phyloP scores from a whole-genome alignment of 37 sponge, comb jelly and placozoan species.

The Petrosia ficiformis region DNA sequence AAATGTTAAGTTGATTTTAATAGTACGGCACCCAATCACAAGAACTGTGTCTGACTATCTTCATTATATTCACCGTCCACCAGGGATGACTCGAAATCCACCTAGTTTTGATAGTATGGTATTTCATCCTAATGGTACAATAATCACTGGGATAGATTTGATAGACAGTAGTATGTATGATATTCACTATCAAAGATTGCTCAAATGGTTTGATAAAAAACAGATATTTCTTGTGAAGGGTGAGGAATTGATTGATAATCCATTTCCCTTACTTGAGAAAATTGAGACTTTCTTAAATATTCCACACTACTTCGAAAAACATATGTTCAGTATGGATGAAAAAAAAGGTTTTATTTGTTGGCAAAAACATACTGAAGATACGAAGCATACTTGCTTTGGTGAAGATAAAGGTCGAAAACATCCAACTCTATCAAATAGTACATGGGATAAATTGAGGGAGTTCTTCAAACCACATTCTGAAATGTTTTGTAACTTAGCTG shows the following conservation, averaged over 20 bases:
- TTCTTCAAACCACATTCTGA: too few relatives aligned
- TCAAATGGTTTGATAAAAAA: slow-evolving; percentile 47
- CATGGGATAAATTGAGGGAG: slow-evolving; percentile 24
- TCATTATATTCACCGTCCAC: slow-evolving; percentile 23
- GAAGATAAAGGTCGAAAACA: slow-evolving; percentile 71
- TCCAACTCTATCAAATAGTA: slow-evolving; percentile 39
- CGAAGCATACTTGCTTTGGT: slow-evolving; percentile 51
- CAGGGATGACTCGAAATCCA: too few relatives aligned
- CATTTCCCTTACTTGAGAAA: slow-evolving; percentile 41
- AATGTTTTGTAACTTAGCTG: slow-evolving; percentile 36
- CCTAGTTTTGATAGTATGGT: slow-evolving; percentile 26
- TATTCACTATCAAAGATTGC: slow-evolving; percentile 53
- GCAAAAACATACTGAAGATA: slow-evolving; percentile 12
- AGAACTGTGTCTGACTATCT: slow-evolving; percentile 75
- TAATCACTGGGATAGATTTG: slow-evolving; percentile 13
- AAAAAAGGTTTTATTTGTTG: too few relatives aligned
- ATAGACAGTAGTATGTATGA: slow-evolving; percentile 64
- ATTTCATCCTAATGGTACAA: slow-evolving; percentile 7
- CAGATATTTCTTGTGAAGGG: slow-evolving; percentile 80
- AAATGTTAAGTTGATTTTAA: slow-evolving; percentile 60
- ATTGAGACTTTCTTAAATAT: slow-evolving; percentile 51
- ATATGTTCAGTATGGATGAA: too few relatives aligned
- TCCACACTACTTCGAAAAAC: slow-evolving; percentile 20
- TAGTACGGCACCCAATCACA: slow-evolving; percentile 75
- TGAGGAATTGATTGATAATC: slow-evolving; percentile 56